phyloP scores from a whole-genome alignment of 2,888 invertebrate genomes.

The Catocala sponsa region DNA sequence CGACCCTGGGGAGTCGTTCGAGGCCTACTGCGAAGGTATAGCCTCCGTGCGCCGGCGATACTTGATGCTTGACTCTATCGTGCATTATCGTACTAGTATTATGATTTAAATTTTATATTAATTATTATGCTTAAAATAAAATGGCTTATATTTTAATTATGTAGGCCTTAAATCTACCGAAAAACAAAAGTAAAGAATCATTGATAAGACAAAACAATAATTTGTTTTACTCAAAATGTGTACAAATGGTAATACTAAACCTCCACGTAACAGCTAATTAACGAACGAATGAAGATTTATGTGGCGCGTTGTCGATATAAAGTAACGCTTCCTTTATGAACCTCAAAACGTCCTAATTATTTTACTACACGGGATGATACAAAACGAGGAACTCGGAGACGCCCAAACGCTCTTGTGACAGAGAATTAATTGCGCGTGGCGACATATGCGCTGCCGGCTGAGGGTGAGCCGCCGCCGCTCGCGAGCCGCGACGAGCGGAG shows the following conservation, averaged over 20 bases:
- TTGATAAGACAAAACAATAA: slow-evolving; percentile 17
- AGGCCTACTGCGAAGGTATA: slow-evolving; percentile 59
- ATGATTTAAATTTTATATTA: neutral
- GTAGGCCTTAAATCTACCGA: neutral
- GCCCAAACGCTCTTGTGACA: slow-evolving; percentile 88
- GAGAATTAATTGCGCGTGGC: slow-evolving; percentile 87
- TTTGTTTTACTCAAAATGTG: slow-evolving; percentile 43
- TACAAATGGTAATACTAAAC: slow-evolving; percentile 61
- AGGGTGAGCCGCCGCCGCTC: slow-evolving; percentile 29
- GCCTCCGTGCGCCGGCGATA: slow-evolving; percentile 35
- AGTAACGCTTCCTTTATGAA: slow-evolving; percentile 87
- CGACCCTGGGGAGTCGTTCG: slow-evolving; percentile 77
- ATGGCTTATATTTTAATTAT: no score
- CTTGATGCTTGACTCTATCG: slow-evolving; percentile 29
- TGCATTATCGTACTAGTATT: slow-evolving; percentile 10
- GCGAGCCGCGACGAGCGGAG: slow-evolving; percentile 49
- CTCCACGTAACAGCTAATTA: slow-evolving; percentile 76
- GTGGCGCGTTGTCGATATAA: slow-evolving; percentile 87
- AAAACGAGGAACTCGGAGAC: slow-evolving; percentile 83
- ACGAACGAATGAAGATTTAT: slow-evolving; percentile 85
- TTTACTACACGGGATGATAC: slow-evolving; percentile 80
- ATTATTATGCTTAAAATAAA: neutral
- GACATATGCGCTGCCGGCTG: slow-evolving; percentile 75
- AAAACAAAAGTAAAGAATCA: neutral
- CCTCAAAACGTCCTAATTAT: slow-evolving; percentile 88